Base-by-base conservation (phyloP, 2,113 vertebrate genomes). In the Ochotona princeps region DNA sequence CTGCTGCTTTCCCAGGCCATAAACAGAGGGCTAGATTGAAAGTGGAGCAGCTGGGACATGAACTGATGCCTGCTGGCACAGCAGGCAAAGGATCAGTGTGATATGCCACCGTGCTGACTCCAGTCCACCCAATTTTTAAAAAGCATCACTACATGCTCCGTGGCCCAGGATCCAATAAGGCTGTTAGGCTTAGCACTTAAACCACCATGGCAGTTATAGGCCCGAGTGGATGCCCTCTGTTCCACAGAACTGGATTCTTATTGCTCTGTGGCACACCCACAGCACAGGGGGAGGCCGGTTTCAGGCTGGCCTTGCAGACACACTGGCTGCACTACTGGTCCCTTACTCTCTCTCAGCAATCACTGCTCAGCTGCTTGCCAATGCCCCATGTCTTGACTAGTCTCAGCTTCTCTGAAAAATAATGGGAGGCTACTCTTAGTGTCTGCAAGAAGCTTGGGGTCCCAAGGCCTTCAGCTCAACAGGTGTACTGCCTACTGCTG, bases 141-240 rank as follows among this genome's bases (percentile, higher is more conserved):
- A 17, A 13, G 49, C 3, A 3, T 83, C 14, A 1, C 49, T 38
- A 7, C 61, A 20, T 61, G 20, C 14, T 44, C 15, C 15, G 13
- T 38, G 38, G 74, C 75, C 61, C 69, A 54, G 51, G 13, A 18
- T 14, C 32, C 32, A n/a, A 1, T 8, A 25, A 14, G n/a, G 7
- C n/a, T 38, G 8, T 23, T 8, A 69, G 28, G 61, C 44, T 21
- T 38, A 30, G 26, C 26, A 20, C 30, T 67, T 1, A 7, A 9
- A 12, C 30, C 4, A 8, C 2, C 30, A 13, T 30, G 2, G 7
- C 0, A 4, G 30, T 44, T 44, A 0, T 3, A 5, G 61, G 44
- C 4, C n/a, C 2, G 1, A n/a, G 49, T n/a, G 38, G 17, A 21
- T 7, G 4, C 13, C 21, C 8, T n/a, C 61, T 25, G 32, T 23